Percentiles rank a stretch among this genome's conserved stretches.
Conservation (phyloP, 2,113 vertebrate species). For the Anthoscopus minutus region DNA sequence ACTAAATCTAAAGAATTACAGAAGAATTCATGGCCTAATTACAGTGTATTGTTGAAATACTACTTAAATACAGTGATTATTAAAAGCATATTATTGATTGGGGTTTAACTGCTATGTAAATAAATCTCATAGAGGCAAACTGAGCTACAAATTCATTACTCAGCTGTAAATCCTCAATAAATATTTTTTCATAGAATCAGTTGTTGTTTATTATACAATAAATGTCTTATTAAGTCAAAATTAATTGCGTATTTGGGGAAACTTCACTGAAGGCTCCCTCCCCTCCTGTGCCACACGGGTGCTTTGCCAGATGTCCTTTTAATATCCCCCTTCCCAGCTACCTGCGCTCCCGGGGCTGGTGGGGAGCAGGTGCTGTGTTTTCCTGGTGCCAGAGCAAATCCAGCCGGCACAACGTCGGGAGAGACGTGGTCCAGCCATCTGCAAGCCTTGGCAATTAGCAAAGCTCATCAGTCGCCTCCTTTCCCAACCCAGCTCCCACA, state of each 20-base stretch:
- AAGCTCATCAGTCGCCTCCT: background rate
- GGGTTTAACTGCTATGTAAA: conserved; percentile 62
- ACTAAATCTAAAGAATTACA: conserved; percentile 60
- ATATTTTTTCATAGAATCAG: conserved; percentile 63
- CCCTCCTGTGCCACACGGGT: background rate
- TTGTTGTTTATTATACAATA: conserved; percentile 72
- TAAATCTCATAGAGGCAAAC: conserved; percentile 33
- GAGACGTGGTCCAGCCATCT: background rate
- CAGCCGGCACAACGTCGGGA: rapidly evolving
- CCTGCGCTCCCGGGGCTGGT: background rate
- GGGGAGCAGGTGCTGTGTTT: background rate
- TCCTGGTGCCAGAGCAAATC: background rate
- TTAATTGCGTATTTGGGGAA: conserved; percentile 58
- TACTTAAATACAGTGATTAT: conserved; percentile 65
- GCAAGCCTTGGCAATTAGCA: background rate
- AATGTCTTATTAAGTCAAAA: conserved; percentile 68
- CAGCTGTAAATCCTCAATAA: conserved; percentile 61
- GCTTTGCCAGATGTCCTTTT: background rate
- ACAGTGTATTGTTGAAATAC: conserved; percentile 61
- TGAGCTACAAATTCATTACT: conserved; percentile 58
- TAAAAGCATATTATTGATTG: conserved; percentile 66
- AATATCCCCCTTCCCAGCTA: background rate
- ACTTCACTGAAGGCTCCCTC: background rate
- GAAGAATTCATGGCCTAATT: conserved; percentile 64
- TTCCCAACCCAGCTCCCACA: background rate